These are phyloP conservation scores for Notoglanidium macrostoma DNA, from an alignment of 2,797 vertebrate species.

Conservation along the genomic window DNA sequence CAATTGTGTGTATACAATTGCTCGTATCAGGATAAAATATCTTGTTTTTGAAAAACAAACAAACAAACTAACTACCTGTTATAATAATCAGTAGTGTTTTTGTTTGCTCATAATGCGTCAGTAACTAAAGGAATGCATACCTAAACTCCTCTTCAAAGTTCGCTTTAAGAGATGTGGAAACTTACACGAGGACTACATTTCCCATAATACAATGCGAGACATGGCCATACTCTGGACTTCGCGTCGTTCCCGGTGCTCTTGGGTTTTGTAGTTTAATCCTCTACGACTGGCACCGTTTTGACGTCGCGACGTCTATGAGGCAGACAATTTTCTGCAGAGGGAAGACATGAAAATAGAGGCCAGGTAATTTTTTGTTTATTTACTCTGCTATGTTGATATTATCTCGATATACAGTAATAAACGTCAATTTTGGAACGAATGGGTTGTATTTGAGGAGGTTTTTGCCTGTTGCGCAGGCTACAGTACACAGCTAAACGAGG, in stretches of 20 bases:
- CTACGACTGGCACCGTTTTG: slow-evolving; percentile 65
- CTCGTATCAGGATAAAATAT: neutral
- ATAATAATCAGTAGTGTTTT: neutral
- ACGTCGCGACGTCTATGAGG: slow-evolving; percentile 61
- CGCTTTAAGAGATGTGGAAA: neutral
- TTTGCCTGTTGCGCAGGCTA: slow-evolving; percentile 55
- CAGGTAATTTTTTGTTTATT: slow-evolving; percentile 69
- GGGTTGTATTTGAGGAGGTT: neutral
- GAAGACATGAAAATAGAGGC: slow-evolving; percentile 77
- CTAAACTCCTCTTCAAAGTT: neutral
- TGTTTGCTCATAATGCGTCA: neutral
- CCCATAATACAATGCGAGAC: slow-evolving; percentile 59
- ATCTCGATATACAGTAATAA: neutral
- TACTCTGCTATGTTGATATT: neutral
- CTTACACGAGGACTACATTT: slow-evolving; percentile 18
- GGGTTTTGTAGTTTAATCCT: slow-evolving; percentile 70
- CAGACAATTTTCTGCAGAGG: slow-evolving; percentile 73
- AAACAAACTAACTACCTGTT: neutral
- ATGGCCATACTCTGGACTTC: neutral
- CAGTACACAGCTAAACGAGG: neutral
- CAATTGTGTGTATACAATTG: no score
- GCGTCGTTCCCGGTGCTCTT: neutral
- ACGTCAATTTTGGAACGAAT: neutral
- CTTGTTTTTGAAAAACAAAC: neutral
- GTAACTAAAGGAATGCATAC: slow-evolving; percentile 3